Base-by-base conservation (phyloP, 2,888 invertebrate genomes). In the Alentia gelatinosa region DNA sequence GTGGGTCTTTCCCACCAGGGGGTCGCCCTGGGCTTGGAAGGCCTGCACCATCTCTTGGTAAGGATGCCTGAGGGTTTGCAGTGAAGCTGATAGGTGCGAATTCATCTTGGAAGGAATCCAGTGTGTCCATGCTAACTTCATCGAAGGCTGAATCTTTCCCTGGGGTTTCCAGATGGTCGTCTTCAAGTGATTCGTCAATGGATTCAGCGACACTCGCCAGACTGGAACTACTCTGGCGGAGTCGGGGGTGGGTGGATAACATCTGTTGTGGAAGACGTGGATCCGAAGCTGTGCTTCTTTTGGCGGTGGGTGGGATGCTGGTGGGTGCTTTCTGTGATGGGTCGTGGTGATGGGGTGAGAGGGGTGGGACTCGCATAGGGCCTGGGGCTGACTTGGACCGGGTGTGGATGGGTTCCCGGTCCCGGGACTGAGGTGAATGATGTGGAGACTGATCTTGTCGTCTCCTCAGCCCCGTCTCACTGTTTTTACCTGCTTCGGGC, bases 181-280 rank as follows among this genome's bases (percentile, higher is more conserved):
- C 47, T 42, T 91, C 90, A 15, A 35, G 33, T 15, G 86, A 42
- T 37, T 91, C 91, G 42, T 89, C 91, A 12, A 88, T 75, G 30
- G 91, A 89, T 40, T 91, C 91, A 33, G 91, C 88, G 37, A 91
- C 91, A 50, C 91, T 91, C 30, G 89, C 89, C 37, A 91, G 79
- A 37, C 91, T 91, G 42, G 91, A 91, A 35, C 75, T 89, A 50
- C 89, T 89, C 50, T 79, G 79, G 0, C 89, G 89, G 26, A 91
- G 89, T 35, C 89, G 74, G 5, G 91, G 90, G 26, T 47, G 35
- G 37, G 40, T 88, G 74, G 90, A 37, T 35, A 68, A 26, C 86
- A 90, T 26, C 26, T 19, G 68, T 37, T 26, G 23, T 30, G 47
- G 47, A 88, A 88, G 47, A 47, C 88, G 47, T 1, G 88, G 50